phyloP scores from a whole-genome alignment of 2,888 invertebrate species.

The Drosophila robusta region DNA sequence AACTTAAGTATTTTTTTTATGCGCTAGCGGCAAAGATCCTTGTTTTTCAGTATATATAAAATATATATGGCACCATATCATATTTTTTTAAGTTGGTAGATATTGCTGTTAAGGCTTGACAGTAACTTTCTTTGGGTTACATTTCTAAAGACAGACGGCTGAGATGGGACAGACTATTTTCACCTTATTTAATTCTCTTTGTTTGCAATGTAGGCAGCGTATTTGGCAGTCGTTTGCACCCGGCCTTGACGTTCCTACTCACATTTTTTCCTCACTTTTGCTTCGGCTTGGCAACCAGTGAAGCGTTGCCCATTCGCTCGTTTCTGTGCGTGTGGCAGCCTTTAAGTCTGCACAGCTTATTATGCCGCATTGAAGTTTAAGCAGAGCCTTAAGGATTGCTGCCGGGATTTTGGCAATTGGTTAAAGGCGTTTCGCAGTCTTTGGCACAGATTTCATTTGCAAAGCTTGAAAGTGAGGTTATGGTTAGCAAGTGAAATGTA shows the following conservation, averaged over 20 bases:
- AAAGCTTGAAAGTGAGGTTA: not conserved
- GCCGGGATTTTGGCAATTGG: slow-evolving; percentile 48
- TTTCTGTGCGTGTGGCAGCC: slow-evolving; percentile 19
- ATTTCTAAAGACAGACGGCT: too few species aligned
- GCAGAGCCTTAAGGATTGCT: slow-evolving; percentile 48
- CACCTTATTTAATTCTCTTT: not conserved
- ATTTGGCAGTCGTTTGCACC: not conserved
- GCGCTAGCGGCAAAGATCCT: too few species aligned
- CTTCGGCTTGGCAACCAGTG: slow-evolving; percentile 15
- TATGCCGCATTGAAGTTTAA: slow-evolving; percentile 61
- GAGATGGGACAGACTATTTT: too few species aligned
- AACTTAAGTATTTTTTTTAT: too few species aligned
- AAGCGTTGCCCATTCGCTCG: slow-evolving; percentile 40
- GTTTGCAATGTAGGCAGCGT: not conserved
- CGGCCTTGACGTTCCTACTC: not conserved
- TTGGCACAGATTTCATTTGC: slow-evolving; percentile 26
- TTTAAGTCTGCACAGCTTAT: slow-evolving; percentile 55
- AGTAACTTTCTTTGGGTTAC: too few species aligned
- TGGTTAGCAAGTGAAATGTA: not conserved
- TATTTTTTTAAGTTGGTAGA: too few species aligned
- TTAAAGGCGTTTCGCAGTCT: slow-evolving; percentile 37
- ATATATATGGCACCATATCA: too few species aligned
- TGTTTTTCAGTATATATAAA: too few species aligned
- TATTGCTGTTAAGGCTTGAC: too few species aligned
- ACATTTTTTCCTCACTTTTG: slow-evolving; percentile 4